A percentile compares a stretch with the other conserved stretches of the same genome.
These are phyloP conservation scores for Metopia argyrocephala DNA, from an alignment of 2,888 invertebrate species.

Conservation along the genomic window DNA sequence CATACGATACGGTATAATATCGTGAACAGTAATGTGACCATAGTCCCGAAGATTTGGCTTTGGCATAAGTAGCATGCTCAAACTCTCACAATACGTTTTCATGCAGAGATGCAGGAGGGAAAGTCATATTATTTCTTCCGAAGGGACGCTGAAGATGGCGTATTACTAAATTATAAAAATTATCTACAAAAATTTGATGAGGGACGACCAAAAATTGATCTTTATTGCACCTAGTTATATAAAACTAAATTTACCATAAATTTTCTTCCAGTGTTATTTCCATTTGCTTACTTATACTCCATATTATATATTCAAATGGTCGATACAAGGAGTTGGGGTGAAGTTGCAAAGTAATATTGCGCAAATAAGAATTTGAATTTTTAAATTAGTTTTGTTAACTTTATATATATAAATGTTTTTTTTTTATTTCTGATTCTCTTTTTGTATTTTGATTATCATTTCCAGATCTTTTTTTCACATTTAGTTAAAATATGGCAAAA, in stretches of 20 bases:
- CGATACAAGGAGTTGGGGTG: not conserved
- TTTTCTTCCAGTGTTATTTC: not conserved
- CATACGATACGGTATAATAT: too few relatives aligned
- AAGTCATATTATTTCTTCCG: too few relatives aligned
- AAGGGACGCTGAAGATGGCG: too few relatives aligned
- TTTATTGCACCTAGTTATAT: too few relatives aligned
- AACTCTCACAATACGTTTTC: too few relatives aligned
- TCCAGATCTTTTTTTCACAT: not conserved
- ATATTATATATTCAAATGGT: not conserved
- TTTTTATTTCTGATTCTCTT: conserved; percentile 15
- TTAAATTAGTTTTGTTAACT: conserved; percentile 79
- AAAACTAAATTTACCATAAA: not conserved
- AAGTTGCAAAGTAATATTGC: conserved; percentile 40
- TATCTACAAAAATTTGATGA: too few relatives aligned
- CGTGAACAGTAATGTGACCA: too few relatives aligned
- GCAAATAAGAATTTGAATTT: conserved; percentile 77
- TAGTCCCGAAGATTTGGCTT: too few relatives aligned
- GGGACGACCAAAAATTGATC: too few relatives aligned
- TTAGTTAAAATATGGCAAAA: conserved; percentile 7
- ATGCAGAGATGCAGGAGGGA: too few relatives aligned
- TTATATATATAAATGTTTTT: conserved; percentile 52
- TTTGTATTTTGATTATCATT: conserved; percentile 22
- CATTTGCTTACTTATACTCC: not conserved
- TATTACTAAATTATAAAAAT: too few relatives aligned
- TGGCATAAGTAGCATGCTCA: too few relatives aligned